phyloP scores from a whole-genome alignment of 2,797 vertebrate genomes.

The Austrolebias charrua region DNA sequence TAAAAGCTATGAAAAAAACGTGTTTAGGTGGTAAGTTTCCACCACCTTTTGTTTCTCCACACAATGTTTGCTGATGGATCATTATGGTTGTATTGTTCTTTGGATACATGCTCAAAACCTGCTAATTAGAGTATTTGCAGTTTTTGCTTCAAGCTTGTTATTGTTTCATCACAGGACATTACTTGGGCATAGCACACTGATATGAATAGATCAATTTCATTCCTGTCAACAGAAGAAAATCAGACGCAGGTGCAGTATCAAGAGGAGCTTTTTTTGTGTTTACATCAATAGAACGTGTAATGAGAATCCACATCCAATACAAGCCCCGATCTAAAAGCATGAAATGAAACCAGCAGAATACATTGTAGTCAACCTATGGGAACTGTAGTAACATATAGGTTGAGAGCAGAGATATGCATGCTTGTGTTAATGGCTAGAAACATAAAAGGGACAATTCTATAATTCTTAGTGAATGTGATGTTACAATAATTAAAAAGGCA shows the following conservation, averaged over 20 bases:
- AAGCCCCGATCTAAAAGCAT: slow-evolving; percentile 29
- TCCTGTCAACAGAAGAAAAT: slow-evolving; percentile 40
- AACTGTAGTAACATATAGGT: neutral
- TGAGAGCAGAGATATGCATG: neutral
- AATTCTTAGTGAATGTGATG: slow-evolving; percentile 15
- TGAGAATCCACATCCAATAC: slow-evolving; percentile 44
- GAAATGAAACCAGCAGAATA: slow-evolving; percentile 21
- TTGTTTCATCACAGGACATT: slow-evolving; percentile 39
- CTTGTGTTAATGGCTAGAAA: slow-evolving; percentile 28
- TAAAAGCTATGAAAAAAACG: neutral
- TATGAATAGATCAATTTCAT: slow-evolving; percentile 48
- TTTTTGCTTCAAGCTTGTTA: slow-evolving; percentile 28
- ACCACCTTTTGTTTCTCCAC: slow-evolving; percentile 17
- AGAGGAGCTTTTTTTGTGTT: slow-evolving; percentile 42
- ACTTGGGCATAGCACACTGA: slow-evolving; percentile 25
- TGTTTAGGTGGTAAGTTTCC: neutral
- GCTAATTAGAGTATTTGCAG: slow-evolving; percentile 27
- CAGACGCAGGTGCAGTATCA: slow-evolving; percentile 52
- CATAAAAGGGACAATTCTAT: slow-evolving; percentile 3
- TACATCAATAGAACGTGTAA: slow-evolving; percentile 53
- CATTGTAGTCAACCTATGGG: slow-evolving; percentile 38
- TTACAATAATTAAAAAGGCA: slow-evolving; percentile 4
- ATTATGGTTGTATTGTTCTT: slow-evolving; percentile 23
- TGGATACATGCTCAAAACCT: slow-evolving; percentile 24
- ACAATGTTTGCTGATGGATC: slow-evolving; percentile 6